Base-by-base conservation (phyloP, 1,140 invertebrate genomes). In the Panulirus ornatus region DNA sequence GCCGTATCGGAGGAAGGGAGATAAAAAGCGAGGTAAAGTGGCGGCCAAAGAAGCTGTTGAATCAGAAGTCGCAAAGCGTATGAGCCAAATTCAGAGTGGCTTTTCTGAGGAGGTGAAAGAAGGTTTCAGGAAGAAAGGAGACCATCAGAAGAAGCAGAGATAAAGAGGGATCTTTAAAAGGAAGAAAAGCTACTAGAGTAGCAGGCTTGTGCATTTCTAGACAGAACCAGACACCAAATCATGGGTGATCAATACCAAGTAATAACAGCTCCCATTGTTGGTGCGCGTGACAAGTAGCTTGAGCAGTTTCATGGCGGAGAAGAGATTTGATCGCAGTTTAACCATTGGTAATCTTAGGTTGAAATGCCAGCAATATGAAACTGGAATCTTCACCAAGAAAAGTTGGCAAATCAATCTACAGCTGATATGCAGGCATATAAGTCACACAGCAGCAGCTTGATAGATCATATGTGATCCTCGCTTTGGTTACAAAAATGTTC, bases 271-370 rank as follows among this genome's bases (percentile, higher is more conserved):
- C 88, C 96, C 94, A 96, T 96, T 93, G 94, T 98, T 27, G 97
- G 94, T 97, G 1, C 96, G 95, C 88, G 96, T 98, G 42, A 96
- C 97, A 11, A 97, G 96, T 71, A 95, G 94, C 92, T 95, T 96
- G 92, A 95, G 96, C 94, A 94, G 95, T 5, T 95, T 96, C 91
- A 96, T 93, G n/a, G 92, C 96, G 22, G 97, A 98, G 94, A 95
- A 96, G 92, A 95, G 97, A 93, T 98, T 97, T 94, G 95, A 96
- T 89, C 97, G 97, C 93, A 95, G 95, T 90, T 95, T 98, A 63
- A 96, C 95, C 8, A 95, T 98, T 58, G 93, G 94, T n/a, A 96
- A 97, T 70, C 95, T 98, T 91, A 98, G 98, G 95, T 96, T 97
- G 95, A 93, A 44, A 42, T 79, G 40, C 38, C 38, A 79, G 40